Percentiles rank a stretch among this genome's conserved stretches.
phyloP scores from a whole-genome alignment of 64 coral and sea anemone genomes.

The Anthopleura sola region DNA sequence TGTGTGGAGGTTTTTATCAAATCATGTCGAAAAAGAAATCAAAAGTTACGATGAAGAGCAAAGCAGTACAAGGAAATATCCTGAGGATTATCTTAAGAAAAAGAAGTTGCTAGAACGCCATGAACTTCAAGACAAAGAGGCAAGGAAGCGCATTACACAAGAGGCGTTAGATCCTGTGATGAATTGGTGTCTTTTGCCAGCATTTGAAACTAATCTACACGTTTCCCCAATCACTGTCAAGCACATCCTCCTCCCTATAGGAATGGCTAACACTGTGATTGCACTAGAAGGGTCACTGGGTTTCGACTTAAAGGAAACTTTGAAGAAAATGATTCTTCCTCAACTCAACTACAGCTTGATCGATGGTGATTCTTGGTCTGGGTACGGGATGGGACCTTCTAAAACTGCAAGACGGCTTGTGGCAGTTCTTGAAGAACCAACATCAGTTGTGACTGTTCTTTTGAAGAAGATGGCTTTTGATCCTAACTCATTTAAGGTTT shows the following conservation, averaged over 20 bases:
- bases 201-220: not conserved
- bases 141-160: not conserved
- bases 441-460: not conserved
- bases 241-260: not conserved
- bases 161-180: not conserved
- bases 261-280: not conserved
- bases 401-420: not conserved
- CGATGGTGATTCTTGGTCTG: not conserved
- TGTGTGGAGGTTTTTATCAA: constrained; percentile 5
- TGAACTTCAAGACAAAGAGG: not conserved
- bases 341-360: not conserved
- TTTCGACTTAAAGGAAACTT: not conserved
- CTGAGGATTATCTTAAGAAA: not conserved
- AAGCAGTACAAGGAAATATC: not conserved
- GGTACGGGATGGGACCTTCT: too few relatives aligned
- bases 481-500: not conserved
- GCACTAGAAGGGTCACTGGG: not conserved
- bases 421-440: not conserved
- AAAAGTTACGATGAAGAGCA: not conserved
- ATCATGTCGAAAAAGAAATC: not conserved
- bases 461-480: not conserved
- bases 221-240: too few relatives aligned
- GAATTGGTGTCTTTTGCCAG: constrained; percentile 29
- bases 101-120: not conserved
- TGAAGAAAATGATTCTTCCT: not conserved